These are phyloP conservation scores for Microtus ochrogaster DNA, from an alignment of 2,113 vertebrate genomes.

Conservation along the genomic window DNA sequence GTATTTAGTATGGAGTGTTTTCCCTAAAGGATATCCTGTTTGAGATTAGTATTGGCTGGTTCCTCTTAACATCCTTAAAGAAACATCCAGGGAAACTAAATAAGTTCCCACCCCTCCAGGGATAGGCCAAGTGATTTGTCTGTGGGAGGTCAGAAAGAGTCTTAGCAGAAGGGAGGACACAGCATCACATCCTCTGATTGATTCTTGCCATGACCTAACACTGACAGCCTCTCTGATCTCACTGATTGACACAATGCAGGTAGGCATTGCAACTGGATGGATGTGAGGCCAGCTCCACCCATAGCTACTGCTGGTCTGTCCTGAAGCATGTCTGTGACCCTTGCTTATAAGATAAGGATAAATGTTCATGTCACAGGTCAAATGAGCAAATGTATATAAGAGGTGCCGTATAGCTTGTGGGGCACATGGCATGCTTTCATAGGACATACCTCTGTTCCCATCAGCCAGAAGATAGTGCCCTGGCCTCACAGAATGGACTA, in stretches of 20 bases:
- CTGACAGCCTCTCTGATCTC: neutral
- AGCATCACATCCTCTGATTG: neutral
- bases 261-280: neutral
- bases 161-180: neutral
- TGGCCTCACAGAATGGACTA: neutral
- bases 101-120: conserved; percentile 69
- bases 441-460: neutral
- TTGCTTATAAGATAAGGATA: neutral
- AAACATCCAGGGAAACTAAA: conserved; percentile 77
- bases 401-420: neutral
- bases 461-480: neutral
- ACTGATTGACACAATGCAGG: neutral
- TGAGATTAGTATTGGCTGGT: conserved; percentile 84
- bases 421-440: neutral
- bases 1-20: conserved; percentile 83
- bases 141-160: neutral
- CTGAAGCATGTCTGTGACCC: neutral
- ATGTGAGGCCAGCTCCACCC: neutral
- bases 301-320: too few relatives aligned
- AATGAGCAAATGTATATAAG: neutral
- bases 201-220: neutral
- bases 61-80: conserved; percentile 80
- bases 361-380: neutral
- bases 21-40: conserved; percentile 90
- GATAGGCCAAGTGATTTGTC: conserved; percentile 60